Conservation (phyloP, 1,140 invertebrate genomes). For the Scaptomyza hsui region DNA sequence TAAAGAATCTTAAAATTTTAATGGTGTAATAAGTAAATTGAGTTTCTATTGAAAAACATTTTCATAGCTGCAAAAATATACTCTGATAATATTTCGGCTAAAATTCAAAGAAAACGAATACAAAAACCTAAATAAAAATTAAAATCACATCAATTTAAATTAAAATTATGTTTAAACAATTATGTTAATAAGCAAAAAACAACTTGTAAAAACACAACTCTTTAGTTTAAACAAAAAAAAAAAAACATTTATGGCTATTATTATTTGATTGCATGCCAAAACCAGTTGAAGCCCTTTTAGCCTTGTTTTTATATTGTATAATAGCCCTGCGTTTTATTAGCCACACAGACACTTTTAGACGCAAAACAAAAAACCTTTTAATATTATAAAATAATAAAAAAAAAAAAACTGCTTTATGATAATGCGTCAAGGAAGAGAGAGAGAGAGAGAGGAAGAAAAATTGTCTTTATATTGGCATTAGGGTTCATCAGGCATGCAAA, state of each 20-base stretch:
- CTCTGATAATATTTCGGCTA: too few species aligned
- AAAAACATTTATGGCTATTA: background rate
- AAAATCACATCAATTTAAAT: background rate
- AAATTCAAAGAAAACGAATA: too few species aligned
- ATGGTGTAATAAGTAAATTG: too few species aligned
- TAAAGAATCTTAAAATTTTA: too few species aligned
- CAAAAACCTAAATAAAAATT: too few species aligned
- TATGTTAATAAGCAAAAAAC: background rate
- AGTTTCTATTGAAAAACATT: too few species aligned
- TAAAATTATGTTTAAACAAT: background rate
- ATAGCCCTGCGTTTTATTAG: conserved; percentile 31
- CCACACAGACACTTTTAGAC: conserved; percentile 27
- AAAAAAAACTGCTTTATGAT: conserved; percentile 34
- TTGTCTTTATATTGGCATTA: conserved; percentile 53
- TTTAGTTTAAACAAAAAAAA: background rate
- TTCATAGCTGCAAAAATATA: too few species aligned
- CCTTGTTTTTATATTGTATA: conserved; percentile 19
- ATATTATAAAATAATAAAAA: conserved; percentile 32
- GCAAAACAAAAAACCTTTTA: conserved; percentile 29
- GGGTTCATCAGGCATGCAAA: conserved; percentile 69
- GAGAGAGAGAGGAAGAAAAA: background rate
- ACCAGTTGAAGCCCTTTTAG: background rate
- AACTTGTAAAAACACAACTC: background rate
- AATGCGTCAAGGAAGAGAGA: conserved; percentile 11
- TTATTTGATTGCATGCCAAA: conserved; percentile 7